Conservation (phyloP, 64 coral and sea anemone species). For the Hydrozoanthus tunicans region DNA sequence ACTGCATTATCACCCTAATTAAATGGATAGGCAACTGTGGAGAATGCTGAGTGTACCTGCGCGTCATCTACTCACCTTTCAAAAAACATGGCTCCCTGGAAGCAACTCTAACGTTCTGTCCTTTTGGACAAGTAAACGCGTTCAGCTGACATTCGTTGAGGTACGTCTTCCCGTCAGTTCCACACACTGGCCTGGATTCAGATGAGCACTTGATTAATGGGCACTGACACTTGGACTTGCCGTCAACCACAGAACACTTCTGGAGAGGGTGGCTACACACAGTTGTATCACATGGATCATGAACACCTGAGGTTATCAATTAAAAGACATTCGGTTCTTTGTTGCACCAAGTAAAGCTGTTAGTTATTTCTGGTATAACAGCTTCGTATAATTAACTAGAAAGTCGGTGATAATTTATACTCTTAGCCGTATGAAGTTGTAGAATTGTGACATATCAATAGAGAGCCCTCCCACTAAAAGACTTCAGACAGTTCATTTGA, state of each 20-base stretch:
- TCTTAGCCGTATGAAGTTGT: no score
- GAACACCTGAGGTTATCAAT: slow-evolving; percentile 1
- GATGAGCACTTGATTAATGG: slow-evolving; percentile 45
- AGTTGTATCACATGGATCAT: slow-evolving; percentile 31
- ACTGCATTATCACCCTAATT: no score
- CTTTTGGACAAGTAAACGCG: slow-evolving; percentile 43
- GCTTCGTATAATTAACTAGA: no score
- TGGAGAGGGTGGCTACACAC: slow-evolving; percentile 37
- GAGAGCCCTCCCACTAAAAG: no score
- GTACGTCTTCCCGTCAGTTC: slow-evolving; percentile 48
- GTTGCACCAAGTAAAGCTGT: neutral
- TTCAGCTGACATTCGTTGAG: slow-evolving; percentile 33
- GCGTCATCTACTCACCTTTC: slow-evolving; percentile 10
- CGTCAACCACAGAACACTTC: slow-evolving; percentile 36
- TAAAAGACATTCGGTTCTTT: neutral
- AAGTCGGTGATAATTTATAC: no score
- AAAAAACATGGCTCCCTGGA: slow-evolving; percentile 9
- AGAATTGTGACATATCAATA: no score
- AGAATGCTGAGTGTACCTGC: neutral
- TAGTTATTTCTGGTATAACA: neutral
- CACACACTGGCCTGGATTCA: slow-evolving; percentile 17
- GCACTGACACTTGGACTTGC: slow-evolving; percentile 10
- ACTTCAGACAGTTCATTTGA: no score
- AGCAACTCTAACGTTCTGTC: slow-evolving; percentile 24
- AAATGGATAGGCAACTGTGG: no score